These are phyloP conservation scores for Hydrozoanthus gracilis DNA, from an alignment of 92 coral and sea anemone genomes.

Conservation along the genomic window DNA sequence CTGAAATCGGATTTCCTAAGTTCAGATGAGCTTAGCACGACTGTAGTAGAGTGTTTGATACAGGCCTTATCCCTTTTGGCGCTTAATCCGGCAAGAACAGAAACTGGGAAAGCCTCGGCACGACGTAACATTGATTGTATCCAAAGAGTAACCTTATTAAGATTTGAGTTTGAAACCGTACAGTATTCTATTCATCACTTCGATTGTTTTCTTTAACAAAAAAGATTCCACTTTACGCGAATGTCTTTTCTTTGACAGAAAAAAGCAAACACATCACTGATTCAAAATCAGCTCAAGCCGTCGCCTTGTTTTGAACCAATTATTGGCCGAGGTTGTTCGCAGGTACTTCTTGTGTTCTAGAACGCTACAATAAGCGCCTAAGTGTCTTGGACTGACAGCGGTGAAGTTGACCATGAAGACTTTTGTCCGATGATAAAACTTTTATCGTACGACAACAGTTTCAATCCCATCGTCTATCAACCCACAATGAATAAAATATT, in stretches of 20 bases:
- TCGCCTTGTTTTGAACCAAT: neutral
- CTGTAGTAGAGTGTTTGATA: too few species aligned
- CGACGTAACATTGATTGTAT: too few species aligned
- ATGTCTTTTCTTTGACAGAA: neutral
- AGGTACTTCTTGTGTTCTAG: slow-evolving; percentile 11
- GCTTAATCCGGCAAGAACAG: too few species aligned
- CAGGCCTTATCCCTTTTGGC: too few species aligned
- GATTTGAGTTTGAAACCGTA: too few species aligned
- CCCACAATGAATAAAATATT: slow-evolving; percentile 41
- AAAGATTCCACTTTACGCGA: too few species aligned
- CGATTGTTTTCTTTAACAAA: too few species aligned
- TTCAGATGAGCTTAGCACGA: too few species aligned
- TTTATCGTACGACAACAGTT: neutral
- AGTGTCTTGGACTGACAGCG: slow-evolving; percentile 1
- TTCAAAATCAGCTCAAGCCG: neutral
- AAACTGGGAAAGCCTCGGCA: too few species aligned
- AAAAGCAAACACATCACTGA: neutral
- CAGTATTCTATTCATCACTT: too few species aligned
- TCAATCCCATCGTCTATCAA: neutral
- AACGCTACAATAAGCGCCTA: slow-evolving; percentile 7
- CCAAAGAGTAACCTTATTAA: too few species aligned
- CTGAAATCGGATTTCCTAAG: too few species aligned
- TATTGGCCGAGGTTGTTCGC: neutral
- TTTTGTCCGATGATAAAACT: slow-evolving; percentile 42
- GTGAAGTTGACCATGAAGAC: slow-evolving; percentile 16